Evolutionary conservation across 2,113 vertebrate genomes (phyloP).

Genomic region (Sminthopsis crassicaudata): DNA sequence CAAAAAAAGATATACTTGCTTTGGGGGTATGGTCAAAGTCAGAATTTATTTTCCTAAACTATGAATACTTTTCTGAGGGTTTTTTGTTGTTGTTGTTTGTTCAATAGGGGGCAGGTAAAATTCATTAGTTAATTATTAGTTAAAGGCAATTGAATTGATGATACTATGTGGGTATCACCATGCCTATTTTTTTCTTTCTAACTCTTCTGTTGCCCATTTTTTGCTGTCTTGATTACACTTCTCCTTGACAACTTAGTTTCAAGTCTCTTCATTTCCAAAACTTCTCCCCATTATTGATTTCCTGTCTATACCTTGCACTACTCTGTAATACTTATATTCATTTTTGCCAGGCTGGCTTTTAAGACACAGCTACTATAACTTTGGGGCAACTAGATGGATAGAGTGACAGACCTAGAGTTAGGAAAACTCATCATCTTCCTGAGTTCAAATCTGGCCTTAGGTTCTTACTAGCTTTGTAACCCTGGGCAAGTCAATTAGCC

Average conservation of each 20-base stretch:
- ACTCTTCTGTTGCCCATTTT: background rate
- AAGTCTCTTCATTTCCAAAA: background rate
- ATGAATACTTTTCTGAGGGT: background rate
- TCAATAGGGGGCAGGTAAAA: background rate
- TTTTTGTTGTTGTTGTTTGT: background rate
- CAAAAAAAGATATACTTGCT: no score
- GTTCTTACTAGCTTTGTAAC: background rate
- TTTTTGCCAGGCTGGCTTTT: background rate
- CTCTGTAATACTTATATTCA: background rate
- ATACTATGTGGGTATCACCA: background rate
- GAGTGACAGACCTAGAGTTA: no score
- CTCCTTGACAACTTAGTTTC: background rate
- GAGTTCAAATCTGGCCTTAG: no score
- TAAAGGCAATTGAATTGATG: background rate
- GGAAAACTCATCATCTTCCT: no score
- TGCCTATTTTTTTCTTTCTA: background rate
- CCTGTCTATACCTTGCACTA: background rate
- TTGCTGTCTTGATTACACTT: background rate
- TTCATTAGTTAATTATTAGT: background rate
- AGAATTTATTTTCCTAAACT: background rate
- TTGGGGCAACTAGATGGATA: no score
- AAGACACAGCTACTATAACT: background rate
- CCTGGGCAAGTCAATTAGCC: background rate
- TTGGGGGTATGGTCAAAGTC: background rate
- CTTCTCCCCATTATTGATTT: background rate